Evolutionary conservation across 2,113 vertebrate species (phyloP), one percentile per base, ranked within the genome.

Genomic region (Turnix velox): DNA sequence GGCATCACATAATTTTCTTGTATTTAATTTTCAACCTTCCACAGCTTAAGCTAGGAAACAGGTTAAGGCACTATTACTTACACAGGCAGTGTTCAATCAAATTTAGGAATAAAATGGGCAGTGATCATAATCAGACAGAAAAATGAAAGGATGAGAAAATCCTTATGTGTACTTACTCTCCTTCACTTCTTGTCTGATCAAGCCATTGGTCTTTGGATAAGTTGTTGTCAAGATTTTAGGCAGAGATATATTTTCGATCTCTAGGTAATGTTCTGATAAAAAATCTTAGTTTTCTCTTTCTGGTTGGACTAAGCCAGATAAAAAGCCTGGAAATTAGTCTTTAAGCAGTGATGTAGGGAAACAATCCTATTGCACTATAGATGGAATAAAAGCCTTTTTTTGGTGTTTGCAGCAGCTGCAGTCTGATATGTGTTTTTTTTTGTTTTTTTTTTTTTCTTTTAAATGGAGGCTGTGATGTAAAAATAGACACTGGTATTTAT

Each of bases 401-500:
- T 25, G 24, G 31, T 63, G 19, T 80, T 82, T 75, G 66, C 49
- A 86, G 39, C 85, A 93, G 88, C 92, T 92, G 81, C 19, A 54
- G 67, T 66, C 20, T 57, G 49, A 84, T 80, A 28, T 75, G 63
- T 73, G 95, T 69, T 30, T 52, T 67, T 96, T 73, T 90, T 78
- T 83, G n/a, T n/a, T n/a, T n/a, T n/a, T 73, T 96, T 69, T 30
- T 52, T 67, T 96, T 73, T 90, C 80, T 83, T 82, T 86, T 77
- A 84, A 68, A 57, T 46, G 72, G 87, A 93, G 90, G 74, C 57
- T 81, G 59, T 45, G 16, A 31, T n/a, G 18, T 93, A 92, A 96
- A 97, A 97, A 96, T 78, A 94, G 94, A 87, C 79, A 12, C 52
- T 92, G 82, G 69, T 82, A 65, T 95, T 94, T 95, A 86, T 27